phyloP scores from a whole-genome alignment of 1,140 invertebrate species.

The Drusus annulatus region DNA sequence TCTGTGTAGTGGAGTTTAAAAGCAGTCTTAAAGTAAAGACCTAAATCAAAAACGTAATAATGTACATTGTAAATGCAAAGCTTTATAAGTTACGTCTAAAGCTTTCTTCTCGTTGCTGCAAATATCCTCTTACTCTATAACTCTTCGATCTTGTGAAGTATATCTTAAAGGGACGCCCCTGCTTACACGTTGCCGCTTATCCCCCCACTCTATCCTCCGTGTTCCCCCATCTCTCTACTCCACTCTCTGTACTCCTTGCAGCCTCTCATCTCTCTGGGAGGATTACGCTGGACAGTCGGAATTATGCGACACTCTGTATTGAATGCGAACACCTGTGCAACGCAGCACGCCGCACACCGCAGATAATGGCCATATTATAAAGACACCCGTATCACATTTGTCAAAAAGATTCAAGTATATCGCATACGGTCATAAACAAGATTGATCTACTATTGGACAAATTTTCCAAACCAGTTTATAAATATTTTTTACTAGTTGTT shows the following conservation, averaged over 20 bases:
- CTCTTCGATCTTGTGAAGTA: constrained; percentile 8
- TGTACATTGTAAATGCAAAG: no score
- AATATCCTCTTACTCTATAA: neutral
- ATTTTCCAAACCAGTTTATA: no score
- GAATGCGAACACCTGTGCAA: constrained; percentile 23
- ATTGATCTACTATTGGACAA: no score
- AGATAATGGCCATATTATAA: constrained; percentile 1
- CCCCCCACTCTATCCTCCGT: neutral
- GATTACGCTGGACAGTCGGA: constrained; percentile 43
- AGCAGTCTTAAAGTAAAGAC: no score
- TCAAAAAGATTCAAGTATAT: neutral
- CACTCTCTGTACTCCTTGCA: neutral
- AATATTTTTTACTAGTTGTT: no score
- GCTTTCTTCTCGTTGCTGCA: neutral
- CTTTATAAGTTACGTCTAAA: neutral
- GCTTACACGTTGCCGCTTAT: neutral
- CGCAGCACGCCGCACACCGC: neutral
- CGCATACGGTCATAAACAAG: no score
- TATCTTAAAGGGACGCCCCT: neutral
- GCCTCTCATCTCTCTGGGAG: neutral
- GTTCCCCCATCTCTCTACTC: neutral
- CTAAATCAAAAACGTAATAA: no score
- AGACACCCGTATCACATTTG: neutral
- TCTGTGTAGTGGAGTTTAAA: no score
- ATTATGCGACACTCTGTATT: constrained; percentile 39